Evolutionary conservation across 2,888 invertebrate species (phyloP), one percentile per base, ranked within the genome.

Genomic region (Diaperis boleti): DNA sequence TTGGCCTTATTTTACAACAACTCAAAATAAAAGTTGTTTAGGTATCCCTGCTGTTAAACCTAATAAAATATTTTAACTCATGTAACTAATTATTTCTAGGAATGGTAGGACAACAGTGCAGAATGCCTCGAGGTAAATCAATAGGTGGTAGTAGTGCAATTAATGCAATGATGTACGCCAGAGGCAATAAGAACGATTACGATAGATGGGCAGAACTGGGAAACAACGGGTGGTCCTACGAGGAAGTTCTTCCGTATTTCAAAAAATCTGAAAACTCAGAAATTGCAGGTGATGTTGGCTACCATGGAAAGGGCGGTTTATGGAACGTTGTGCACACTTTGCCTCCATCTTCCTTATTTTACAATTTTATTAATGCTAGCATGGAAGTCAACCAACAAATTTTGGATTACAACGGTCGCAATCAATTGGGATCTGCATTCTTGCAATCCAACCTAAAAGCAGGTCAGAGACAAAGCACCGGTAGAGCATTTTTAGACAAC

Each of bases 381-480:
- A 35, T 59, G 33, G 60, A 68, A 47, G 14, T 65, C 7, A 65
- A 65, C 14, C 33, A 35, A 7, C 39, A 54, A 6, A 52, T 52
- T 5, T 44, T 60, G 6, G 70, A 70, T 42, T 65, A 67, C 18
- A 70, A 69, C 29, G 68, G 65, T 13, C n/a, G 6, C 1, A 20
- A 42, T 72, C 80, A 31, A 37, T 35, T 85, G 0, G 91, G 90
- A 5, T 88, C 89, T 65, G 85, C 87, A 17, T 85, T 84, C 56
- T 76, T 88, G 2, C 91, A 89, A 76, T 83, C 86, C 1, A 89
- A 86, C 15, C 85, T 84, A 1, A 80, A 83, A 33, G 81, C 85
- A 49, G 89, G 91, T 0, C 85, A 84, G 50, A 78, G 88, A 68
- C 80, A 84, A 59, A 86, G 87, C 72, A 82, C 88, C 26, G 86